Percentiles rank a stretch among this genome's conserved stretches.
phyloP scores from a whole-genome alignment of 2,113 vertebrate species.

The Setophaga petechia region DNA sequence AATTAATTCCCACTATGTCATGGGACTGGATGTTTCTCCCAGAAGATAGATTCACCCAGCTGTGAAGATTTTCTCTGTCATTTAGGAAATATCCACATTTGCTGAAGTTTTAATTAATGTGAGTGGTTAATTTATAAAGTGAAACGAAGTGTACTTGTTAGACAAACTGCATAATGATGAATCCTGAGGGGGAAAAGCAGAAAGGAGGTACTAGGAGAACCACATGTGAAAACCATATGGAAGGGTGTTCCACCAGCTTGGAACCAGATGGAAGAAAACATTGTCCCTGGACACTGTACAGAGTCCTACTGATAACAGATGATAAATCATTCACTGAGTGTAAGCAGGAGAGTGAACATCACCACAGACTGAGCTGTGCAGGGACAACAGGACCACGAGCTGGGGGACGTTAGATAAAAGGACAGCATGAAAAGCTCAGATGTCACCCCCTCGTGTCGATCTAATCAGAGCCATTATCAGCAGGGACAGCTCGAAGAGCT shows the following conservation, averaged over 20 bases:
- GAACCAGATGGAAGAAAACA: conserved; percentile 65
- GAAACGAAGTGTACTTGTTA: conserved; percentile 14
- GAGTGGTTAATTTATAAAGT: conserved; percentile 32
- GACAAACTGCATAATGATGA: not conserved
- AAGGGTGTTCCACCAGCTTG: conserved; percentile 63
- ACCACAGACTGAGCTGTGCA: conserved; percentile 23
- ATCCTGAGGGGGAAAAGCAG: not conserved
- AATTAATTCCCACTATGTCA: not conserved
- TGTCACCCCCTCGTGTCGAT: conserved; percentile 10
- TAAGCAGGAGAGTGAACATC: conserved; percentile 61
- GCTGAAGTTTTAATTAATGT: conserved; percentile 22
- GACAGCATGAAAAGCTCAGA: conserved; percentile 29
- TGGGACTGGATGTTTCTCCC: not conserved
- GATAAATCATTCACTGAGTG: conserved; percentile 66
- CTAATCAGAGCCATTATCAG: conserved; percentile 30
- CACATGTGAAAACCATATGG: conserved; percentile 60
- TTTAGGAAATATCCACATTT: not conserved
- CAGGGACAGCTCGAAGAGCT: not conserved
- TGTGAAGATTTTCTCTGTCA: not conserved
- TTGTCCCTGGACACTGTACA: conserved; percentile 67
- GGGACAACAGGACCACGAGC: conserved; percentile 43
- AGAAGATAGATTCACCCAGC: not conserved
- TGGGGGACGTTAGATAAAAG: conserved; percentile 50
- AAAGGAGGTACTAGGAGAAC: conserved; percentile 23
- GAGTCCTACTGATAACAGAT: conserved; percentile 67